Evolutionary conservation across 1,140 invertebrate genomes (phyloP).

Genomic region (Agrypnia vestita): DNA sequence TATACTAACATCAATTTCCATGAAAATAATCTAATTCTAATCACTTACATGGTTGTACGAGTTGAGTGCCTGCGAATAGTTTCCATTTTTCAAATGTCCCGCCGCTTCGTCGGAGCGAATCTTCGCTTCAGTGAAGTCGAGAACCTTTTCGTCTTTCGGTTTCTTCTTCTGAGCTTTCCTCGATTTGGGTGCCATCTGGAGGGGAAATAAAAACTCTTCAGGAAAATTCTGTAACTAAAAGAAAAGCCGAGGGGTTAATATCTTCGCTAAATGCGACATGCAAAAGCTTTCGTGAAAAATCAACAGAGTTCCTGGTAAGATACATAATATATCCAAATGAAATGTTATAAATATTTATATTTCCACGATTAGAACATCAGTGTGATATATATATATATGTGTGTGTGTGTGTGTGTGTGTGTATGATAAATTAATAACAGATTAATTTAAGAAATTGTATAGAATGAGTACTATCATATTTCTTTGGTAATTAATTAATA

Average conservation of each 20-base stretch:
- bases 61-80: conserved; percentile 77
- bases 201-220: conserved; percentile 13
- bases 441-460: no score
- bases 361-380: no score
- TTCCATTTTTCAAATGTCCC: conserved; percentile 80
- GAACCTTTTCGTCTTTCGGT: conserved; percentile 68
- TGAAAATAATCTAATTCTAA: neutral
- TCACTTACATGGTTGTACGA: conserved; percentile 79
- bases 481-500: no score
- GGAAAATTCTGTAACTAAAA: conserved; percentile 2
- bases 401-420: no score
- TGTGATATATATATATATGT: no score
- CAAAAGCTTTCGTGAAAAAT: neutral
- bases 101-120: conserved; percentile 81
- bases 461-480: no score
- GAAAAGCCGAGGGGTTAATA: neutral
- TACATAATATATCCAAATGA: no score
- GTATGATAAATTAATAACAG: no score
- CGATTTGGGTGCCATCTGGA: conserved; percentile 52
- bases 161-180: conserved; percentile 61
- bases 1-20: no score
- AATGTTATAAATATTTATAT: no score
- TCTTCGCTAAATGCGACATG: neutral
- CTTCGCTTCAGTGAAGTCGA: conserved; percentile 71
- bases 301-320: neutral